phyloP scores from a whole-genome alignment of 2,888 invertebrate species.

The Parthenolecanium corni region DNA sequence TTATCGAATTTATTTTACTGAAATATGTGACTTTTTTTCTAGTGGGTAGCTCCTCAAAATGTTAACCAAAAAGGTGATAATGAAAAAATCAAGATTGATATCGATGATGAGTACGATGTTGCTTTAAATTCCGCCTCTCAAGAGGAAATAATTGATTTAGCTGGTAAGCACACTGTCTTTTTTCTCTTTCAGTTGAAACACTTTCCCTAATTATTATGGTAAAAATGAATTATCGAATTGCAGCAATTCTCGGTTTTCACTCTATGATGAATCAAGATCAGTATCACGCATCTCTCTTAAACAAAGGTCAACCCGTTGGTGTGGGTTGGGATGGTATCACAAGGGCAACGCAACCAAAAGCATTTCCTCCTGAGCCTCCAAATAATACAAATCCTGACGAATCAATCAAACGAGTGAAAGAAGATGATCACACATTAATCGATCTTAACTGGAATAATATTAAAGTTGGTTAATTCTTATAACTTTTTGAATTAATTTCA shows the following conservation, averaged over 20 bases:
- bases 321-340: conserved; percentile 91
- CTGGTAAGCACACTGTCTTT: conserved; percentile 46
- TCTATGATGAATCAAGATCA: conserved; percentile 99
- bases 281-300: conserved; percentile 89
- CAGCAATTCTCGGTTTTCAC: conserved; percentile 97
- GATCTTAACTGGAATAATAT: conserved; percentile 99
- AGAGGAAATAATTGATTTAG: conserved; percentile 96
- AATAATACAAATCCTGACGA: conserved; percentile 93
- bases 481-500: neutral
- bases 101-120: conserved; percentile 86
- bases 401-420: conserved; percentile 75
- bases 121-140: conserved; percentile 80
- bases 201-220: neutral
- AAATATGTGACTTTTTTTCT: conserved; percentile 30
- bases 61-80: conserved; percentile 70
- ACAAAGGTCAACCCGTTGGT: conserved; percentile 81
- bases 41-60: conserved; percentile 62
- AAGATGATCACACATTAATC: conserved; percentile 74
- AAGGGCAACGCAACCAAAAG: conserved; percentile 81
- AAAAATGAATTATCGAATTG: conserved; percentile 34
- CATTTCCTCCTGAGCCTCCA: conserved; percentile 88
- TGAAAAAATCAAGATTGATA: conserved; percentile 83
- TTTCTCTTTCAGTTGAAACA: neutral
- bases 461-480: conserved; percentile 53
- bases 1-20: neutral